A percentile compares a stretch with the other conserved stretches of the same genome.
Evolutionary conservation across 2,888 invertebrate species (phyloP).

Genomic region (Athripsodes cinereus): DNA sequence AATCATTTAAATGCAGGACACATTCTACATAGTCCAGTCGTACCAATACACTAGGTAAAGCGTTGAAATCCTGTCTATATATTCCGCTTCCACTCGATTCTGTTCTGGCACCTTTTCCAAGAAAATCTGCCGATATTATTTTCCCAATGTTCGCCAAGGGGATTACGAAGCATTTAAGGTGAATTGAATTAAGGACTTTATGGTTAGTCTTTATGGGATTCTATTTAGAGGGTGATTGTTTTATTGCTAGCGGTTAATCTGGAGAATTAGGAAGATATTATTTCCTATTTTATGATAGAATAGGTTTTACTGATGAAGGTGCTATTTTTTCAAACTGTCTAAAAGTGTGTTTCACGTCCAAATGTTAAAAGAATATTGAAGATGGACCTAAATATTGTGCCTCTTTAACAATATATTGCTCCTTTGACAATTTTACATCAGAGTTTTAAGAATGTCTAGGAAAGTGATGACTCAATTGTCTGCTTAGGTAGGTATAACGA

Average conservation of each 20-base stretch:
- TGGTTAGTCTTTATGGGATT: not conserved
- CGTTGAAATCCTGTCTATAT: constrained; percentile 5
- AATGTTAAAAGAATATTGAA: too few species aligned
- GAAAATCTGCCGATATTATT: constrained; percentile 1
- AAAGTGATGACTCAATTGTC: too few species aligned
- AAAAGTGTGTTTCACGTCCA: too few species aligned
- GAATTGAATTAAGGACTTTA: not conserved
- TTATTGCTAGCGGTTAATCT: not conserved
- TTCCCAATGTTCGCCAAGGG: not conserved
- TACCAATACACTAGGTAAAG: not conserved
- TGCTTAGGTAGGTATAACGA: too few species aligned
- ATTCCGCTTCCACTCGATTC: not conserved
- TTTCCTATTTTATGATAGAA: too few species aligned
- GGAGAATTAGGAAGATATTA: too few species aligned
- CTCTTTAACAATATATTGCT: too few species aligned
- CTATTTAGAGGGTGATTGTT: not conserved
- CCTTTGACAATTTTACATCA: too few species aligned
- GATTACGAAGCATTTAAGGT: not conserved
- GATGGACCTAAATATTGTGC: too few species aligned
- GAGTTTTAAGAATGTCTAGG: too few species aligned
- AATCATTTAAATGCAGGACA: not conserved
- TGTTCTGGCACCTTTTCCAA: not conserved
- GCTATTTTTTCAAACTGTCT: too few species aligned
- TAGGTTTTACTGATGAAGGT: too few species aligned
- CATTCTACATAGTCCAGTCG: not conserved